A percentile compares a stretch with the other conserved stretches of the same genome.
phyloP scores from a whole-genome alignment of 2,888 invertebrate species.

The Yponomeuta sedellus region DNA sequence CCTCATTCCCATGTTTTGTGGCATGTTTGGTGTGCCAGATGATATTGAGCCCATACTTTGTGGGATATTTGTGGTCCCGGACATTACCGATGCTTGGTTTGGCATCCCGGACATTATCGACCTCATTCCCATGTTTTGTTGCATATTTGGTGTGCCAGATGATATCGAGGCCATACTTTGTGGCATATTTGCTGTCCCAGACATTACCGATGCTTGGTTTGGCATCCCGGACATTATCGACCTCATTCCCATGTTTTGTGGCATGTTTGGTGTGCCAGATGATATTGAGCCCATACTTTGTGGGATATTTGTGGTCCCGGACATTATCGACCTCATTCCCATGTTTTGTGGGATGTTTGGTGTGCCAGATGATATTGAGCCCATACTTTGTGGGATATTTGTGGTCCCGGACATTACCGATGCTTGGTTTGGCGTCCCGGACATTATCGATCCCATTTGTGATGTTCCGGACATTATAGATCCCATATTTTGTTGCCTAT shows the following conservation, averaged over 20 bases:
- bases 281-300: background rate
- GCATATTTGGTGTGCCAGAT: background rate
- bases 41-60: background rate
- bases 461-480: background rate
- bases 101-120: no score
- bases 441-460: background rate
- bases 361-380: background rate
- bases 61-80: background rate
- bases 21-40: background rate
- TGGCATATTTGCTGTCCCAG: background rate
- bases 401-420: background rate
- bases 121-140: background rate
- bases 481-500: background rate
- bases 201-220: slow-evolving; percentile 18
- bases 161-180: background rate
- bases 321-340: background rate
- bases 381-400: background rate
- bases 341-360: background rate
- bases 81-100: no score
- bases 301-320: background rate
- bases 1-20: background rate
- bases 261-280: background rate
- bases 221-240: slow-evolving; percentile 35
- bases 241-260: background rate
- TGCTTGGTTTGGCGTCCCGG: background rate